Percentiles rank a stretch among this genome's conserved stretches.
Evolutionary conservation across 1,140 invertebrate genomes (phyloP).

Genomic region (Glomeris maerens): DNA sequence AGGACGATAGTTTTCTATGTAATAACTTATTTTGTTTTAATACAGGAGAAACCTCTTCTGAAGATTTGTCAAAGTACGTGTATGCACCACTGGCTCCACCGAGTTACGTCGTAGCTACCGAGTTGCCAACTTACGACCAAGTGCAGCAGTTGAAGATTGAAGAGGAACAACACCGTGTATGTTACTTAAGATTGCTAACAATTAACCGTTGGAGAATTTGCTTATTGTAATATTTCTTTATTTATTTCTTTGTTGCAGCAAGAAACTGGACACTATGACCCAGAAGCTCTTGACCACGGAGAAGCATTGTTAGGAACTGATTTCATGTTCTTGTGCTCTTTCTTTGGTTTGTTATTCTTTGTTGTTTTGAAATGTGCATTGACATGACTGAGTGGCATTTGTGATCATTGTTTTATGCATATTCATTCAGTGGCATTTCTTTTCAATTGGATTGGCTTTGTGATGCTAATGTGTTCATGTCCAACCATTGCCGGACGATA

Average conservation of each 20-base stretch:
- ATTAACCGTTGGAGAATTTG: too few species aligned
- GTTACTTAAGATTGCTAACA: conserved; percentile 2
- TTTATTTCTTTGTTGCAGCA: conserved; percentile 26
- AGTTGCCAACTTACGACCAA: conserved; percentile 79
- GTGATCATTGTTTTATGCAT: background rate
- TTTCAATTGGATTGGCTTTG: conserved; percentile 90
- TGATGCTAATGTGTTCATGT: conserved; percentile 80
- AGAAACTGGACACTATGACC: conserved; percentile 53
- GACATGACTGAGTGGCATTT: conserved; percentile 1
- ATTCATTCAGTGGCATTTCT: conserved; percentile 56
- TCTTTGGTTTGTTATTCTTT: conserved; percentile 47
- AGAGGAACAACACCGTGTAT: conserved; percentile 36
- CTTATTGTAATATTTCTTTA: too few species aligned
- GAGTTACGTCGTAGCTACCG: conserved; percentile 57
- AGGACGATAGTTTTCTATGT: too few species aligned
- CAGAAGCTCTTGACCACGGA: conserved; percentile 52
- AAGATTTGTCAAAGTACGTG: too few species aligned
- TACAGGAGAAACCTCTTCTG: conserved; percentile 3
- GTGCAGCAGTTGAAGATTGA: conserved; percentile 71
- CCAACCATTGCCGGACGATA: conserved; percentile 84
- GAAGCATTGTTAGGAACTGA: conserved; percentile 63
- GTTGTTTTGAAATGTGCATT: conserved; percentile 2
- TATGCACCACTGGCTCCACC: conserved; percentile 39
- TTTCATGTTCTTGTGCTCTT: conserved; percentile 73
- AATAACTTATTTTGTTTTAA: background rate